Conservation (phyloP, 1,140 invertebrate species). For the Drosophila ambigua region DNA sequence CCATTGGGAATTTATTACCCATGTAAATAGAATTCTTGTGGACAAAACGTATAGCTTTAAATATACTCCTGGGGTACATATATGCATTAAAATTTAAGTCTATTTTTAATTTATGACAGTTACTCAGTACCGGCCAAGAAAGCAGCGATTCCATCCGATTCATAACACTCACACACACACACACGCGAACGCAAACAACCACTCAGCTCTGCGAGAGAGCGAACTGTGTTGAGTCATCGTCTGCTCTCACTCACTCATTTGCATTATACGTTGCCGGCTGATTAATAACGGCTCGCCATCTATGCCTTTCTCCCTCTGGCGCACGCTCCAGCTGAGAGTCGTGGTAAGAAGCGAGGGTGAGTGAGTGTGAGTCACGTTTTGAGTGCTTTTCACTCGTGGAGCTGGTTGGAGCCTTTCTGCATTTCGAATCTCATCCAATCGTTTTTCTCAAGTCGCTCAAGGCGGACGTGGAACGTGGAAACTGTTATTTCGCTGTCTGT, state of each 20-base stretch:
- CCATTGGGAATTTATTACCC: slow-evolving; percentile 20
- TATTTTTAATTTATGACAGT: slow-evolving; percentile 81
- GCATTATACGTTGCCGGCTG: slow-evolving; percentile 62
- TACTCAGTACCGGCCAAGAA: slow-evolving; percentile 70
- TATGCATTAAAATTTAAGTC: slow-evolving; percentile 59
- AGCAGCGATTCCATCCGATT: slow-evolving; percentile 45
- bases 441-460: slow-evolving; percentile 66
- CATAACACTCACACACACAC: slow-evolving; percentile 58
- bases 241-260: slow-evolving; percentile 78
- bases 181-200: slow-evolving; percentile 32
- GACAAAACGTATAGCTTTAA: slow-evolving; percentile 4
- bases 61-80: slow-evolving; percentile 29
- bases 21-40: slow-evolving; percentile 10
- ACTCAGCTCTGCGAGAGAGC: slow-evolving; percentile 28
- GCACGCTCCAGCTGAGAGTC: slow-evolving; percentile 44
- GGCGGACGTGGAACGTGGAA: slow-evolving; percentile 63
- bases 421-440: slow-evolving; percentile 27
- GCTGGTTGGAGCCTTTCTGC: slow-evolving; percentile 37
- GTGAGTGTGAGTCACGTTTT: slow-evolving; percentile 53
- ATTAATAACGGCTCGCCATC: slow-evolving; percentile 68
- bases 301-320: slow-evolving; percentile 58
- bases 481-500: slow-evolving; percentile 49
- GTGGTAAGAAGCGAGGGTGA: slow-evolving; percentile 23
- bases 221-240: slow-evolving; percentile 71
- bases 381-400: slow-evolving; percentile 44